Evolutionary conservation across 2,888 invertebrate species (phyloP), one percentile per base, ranked within the genome.

Genomic region (Linnaemya vulpina): DNA sequence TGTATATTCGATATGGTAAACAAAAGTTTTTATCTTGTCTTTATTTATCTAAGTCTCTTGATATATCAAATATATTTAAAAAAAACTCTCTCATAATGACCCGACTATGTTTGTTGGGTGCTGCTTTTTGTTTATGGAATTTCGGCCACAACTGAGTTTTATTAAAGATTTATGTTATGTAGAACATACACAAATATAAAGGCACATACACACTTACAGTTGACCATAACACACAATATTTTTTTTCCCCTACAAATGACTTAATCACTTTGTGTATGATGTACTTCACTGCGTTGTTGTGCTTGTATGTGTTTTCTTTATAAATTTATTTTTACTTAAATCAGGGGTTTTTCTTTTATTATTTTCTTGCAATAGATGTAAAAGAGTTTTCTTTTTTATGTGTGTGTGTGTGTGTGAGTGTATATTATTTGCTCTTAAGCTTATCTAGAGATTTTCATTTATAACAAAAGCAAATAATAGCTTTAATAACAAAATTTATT

Each of bases 261-360:
- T 78, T 78, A 78, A 78, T 78, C 77, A 78, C 77, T 78, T 43
- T 49, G 58, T 49, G 7, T 60, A 70, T 49, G 68, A 78, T 51
- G 11, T 53, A 60, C 49, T 35, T 55, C 4, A 20, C 11, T 30
- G 5, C 9, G 49, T 22, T 22, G 17, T 15, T 55, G 11, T 49
- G 9, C 8, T 9, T 71, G 55, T 25, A 13, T 38, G 17, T 20
- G 5, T 46, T 68, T 68, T 46, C 30, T 68, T 67, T 58, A 55
- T 55, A 20, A 43, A 75, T 55, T 35, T 75, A 13, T 75, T 75
- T 63, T 17, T n/a, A 15, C 11, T 58, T 46, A 38, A 67, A 10
- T 22, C 25, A 22, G n/a, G 25, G 46, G 13, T 35, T 58, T 68
- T 46, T 38, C 11, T 11, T 40, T 2, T 40, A 1, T 40, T 55